These are phyloP conservation scores for Spodoptera littoralis DNA, from an alignment of 2,888 invertebrate species.

Conservation along the genomic window DNA sequence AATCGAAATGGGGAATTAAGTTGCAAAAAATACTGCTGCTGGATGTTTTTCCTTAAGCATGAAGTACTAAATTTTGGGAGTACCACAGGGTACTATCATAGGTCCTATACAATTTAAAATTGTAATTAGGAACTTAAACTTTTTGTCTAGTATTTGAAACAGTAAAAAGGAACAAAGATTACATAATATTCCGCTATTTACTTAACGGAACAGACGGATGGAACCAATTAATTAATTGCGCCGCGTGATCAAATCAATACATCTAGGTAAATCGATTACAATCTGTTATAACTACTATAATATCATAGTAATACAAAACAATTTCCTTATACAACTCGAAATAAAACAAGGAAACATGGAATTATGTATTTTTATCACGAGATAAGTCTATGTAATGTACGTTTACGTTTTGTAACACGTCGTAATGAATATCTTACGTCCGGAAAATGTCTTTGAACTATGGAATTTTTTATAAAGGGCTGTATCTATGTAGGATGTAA, in stretches of 20 bases:
- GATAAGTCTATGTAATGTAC: slow-evolving; percentile 39
- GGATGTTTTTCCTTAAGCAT: neutral
- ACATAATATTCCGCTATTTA: no score
- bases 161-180: no score
- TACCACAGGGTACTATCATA: slow-evolving; percentile 19
- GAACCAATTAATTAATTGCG: no score
- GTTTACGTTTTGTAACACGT: slow-evolving; percentile 34
- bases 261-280: slow-evolving; percentile 18
- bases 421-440: slow-evolving; percentile 17
- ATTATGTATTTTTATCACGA: slow-evolving; percentile 37
- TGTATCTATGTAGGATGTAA: slow-evolving; percentile 46
- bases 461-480: slow-evolving; percentile 42
- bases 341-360: slow-evolving; percentile 47
- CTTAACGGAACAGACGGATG: no score
- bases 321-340: slow-evolving; percentile 29
- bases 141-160: neutral
- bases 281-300: neutral
- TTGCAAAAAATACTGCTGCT: neutral
- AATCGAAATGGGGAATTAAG: neutral
- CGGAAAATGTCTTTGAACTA: slow-evolving; percentile 41
- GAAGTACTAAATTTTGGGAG: neutral
- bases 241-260: slow-evolving; percentile 1
- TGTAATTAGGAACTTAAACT: no score
- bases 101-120: neutral
- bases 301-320: slow-evolving; percentile 14